Conservation (phyloP, 2,113 vertebrate species). For the Hypanus sabinus region DNA sequence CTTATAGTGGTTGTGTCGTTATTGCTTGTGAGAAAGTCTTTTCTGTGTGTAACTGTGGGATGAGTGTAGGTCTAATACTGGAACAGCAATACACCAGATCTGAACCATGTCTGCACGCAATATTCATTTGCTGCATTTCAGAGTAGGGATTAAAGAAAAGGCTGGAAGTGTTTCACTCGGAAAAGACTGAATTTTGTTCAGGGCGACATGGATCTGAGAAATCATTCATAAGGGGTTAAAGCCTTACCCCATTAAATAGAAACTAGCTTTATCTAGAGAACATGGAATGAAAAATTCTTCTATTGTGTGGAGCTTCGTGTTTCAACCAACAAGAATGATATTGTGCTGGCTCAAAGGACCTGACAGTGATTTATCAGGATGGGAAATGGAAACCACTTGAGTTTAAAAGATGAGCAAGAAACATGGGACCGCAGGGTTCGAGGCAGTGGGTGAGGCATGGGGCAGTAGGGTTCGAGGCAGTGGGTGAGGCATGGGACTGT, state of each 20-base stretch:
- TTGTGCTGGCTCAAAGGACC: background rate
- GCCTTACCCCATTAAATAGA: background rate
- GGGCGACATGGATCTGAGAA: background rate
- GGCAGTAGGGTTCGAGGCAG: too few relatives aligned
- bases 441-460: too few relatives aligned
- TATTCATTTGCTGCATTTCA: background rate
- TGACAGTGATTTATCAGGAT: too few relatives aligned
- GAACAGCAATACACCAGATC: background rate
- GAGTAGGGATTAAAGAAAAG: background rate
- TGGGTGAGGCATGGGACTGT: too few relatives aligned
- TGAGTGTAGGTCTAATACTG: background rate
- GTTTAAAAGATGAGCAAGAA: too few relatives aligned
- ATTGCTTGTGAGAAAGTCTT: background rate
- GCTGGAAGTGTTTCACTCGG: background rate
- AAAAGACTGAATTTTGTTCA: background rate
- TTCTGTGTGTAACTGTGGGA: background rate
- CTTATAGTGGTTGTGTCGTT: background rate
- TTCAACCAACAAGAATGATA: background rate
- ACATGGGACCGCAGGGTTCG: too few relatives aligned
- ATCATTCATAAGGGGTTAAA: background rate
- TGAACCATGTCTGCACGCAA: background rate
- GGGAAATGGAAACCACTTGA: too few relatives aligned
- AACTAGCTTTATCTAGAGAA: background rate
- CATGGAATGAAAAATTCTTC: background rate
- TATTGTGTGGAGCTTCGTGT: background rate